phyloP scores from a whole-genome alignment of 1,140 invertebrate species.

The Stenopsyche tienmushanensis region DNA sequence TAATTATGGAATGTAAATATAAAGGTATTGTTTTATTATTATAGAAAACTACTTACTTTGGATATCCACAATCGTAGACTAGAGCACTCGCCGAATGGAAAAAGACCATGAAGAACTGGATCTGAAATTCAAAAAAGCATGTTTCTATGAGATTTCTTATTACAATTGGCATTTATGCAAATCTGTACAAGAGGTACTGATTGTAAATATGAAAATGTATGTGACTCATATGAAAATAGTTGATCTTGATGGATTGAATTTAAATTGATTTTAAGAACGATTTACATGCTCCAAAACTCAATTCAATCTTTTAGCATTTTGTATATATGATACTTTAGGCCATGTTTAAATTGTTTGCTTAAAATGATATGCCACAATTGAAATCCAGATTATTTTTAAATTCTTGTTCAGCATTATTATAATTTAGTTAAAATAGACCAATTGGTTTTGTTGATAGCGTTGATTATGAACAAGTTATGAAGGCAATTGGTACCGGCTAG shows the following conservation, averaged over 20 bases:
- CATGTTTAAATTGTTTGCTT: too few relatives aligned
- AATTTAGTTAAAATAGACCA: too few relatives aligned
- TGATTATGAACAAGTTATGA: neutral
- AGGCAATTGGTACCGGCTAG: neutral
- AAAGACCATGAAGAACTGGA: slow-evolving; percentile 75
- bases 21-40: slow-evolving; percentile 1
- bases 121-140: slow-evolving; percentile 57
- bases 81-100: slow-evolving; percentile 75
- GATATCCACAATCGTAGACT: slow-evolving; percentile 75
- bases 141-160: slow-evolving; percentile 13
- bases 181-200: neutral
- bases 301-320: too few relatives aligned
- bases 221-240: neutral
- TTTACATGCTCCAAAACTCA: too few relatives aligned
- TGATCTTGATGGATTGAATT: slow-evolving; percentile 1
- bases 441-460: too few relatives aligned
- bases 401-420: too few relatives aligned
- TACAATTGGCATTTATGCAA: neutral
- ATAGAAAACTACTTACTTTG: slow-evolving; percentile 52
- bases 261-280: too few relatives aligned
- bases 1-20: neutral
- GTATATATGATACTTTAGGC: too few relatives aligned
- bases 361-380: too few relatives aligned
- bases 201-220: too few relatives aligned
- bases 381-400: too few relatives aligned